Base-by-base conservation (phyloP, 92 coral and sea anemone species). In the Porites rus region DNA sequence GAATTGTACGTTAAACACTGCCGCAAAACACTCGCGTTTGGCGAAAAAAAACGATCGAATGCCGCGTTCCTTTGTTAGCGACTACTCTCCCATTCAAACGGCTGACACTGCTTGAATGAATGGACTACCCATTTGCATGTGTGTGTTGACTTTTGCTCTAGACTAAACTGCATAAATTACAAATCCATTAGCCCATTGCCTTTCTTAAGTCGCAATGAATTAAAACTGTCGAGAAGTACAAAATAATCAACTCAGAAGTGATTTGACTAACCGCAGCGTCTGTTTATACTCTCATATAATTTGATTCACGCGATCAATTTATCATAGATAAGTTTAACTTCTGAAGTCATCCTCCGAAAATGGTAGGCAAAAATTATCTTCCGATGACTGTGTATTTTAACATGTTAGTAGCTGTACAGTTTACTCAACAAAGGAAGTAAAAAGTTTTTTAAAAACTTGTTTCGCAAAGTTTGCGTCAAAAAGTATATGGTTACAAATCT, bases 131-230 rank as follows among this genome's bases (percentile, higher is more conserved):
- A 92, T 92, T 92, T 92, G 89, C 94, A 92, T 92, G 59, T 89
- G 86, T 89, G 65, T 92, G 87, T 92, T 89, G 91, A 92, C 88
- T 46, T 60, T 65, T 63, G 59, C 86, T 79, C 24, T 53, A 84
- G 93, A 89, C 92, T 80, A 73, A 92, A 92, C 93, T 79, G 94
- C 69, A 92, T 92, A 92, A 79, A 92, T 92, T 92, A 84, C 69
- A 78, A 81, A 89, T 12, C 90, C 86, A 74, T 87, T 87, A 82
- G 65, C 83, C 59, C 51, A 70, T 91, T 79, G 81, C 89, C 81
- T 84, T 62, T 71, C 83, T 78, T 60, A 80, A 82, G 85, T 87
- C 72, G 85, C 73, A 82, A 78, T 77, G 79, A 76, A 64, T 87
- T 75, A 87, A 80, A 87, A 81, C 72, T 83, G 78, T 72, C 61